Percentiles rank a stretch among this genome's conserved stretches.
Conservation (phyloP, 2,888 invertebrate genomes). For the Notodonta dromedarius region DNA sequence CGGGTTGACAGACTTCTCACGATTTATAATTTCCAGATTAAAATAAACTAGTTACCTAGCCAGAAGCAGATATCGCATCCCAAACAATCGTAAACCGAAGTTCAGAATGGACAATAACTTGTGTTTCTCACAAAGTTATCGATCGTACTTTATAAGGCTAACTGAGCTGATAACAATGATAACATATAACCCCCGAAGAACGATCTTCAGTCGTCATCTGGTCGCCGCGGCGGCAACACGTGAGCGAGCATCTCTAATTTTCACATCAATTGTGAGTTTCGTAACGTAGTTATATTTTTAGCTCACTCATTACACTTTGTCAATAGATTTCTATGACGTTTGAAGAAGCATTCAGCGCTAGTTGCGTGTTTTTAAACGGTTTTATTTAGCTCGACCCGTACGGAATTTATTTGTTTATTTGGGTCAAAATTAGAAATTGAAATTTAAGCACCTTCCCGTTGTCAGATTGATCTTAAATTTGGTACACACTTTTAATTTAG, state of each 20-base stretch:
- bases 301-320: constrained; percentile 1
- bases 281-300: constrained; percentile 18
- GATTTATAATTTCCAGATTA: too few relatives aligned
- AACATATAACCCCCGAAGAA: constrained; percentile 43
- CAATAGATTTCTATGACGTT: background rate
- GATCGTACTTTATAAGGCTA: background rate
- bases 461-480: too few relatives aligned
- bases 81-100: background rate
- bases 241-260: background rate
- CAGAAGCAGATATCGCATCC: too few relatives aligned
- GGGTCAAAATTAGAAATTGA: too few relatives aligned
- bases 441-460: too few relatives aligned
- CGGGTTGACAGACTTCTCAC: too few relatives aligned
- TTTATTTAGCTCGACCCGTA: too few relatives aligned
- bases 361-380: background rate
- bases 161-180: constrained; percentile 50
- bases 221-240: constrained; percentile 19
- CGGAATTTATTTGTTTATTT: too few relatives aligned
- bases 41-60: too few relatives aligned
- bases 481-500: too few relatives aligned
- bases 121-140: background rate
- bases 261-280: constrained; percentile 8
- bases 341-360: background rate
- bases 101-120: too few relatives aligned
- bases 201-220: constrained; percentile 26